Evolutionary conservation across 2,888 invertebrate species (phyloP).

Genomic region (Cylloceria caligata): DNA sequence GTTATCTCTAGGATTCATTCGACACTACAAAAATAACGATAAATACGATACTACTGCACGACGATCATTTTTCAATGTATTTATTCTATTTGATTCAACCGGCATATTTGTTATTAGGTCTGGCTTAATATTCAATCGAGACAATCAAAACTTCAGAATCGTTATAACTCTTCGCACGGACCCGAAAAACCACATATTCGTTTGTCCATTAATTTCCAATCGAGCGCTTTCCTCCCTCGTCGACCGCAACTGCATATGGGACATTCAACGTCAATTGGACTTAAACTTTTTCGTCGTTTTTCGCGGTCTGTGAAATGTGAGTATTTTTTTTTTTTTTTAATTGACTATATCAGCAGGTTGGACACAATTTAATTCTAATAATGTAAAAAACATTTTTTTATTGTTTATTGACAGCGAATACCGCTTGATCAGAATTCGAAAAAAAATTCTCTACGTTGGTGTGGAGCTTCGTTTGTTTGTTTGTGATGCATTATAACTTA

Average conservation of each 20-base stretch:
- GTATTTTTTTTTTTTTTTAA: too few relatives aligned
- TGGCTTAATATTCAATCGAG: conserved; percentile 22
- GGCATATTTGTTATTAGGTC: background rate
- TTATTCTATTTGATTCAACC: conserved; percentile 4
- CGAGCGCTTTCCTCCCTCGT: conserved; percentile 25
- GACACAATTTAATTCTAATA: background rate
- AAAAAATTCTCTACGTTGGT: background rate
- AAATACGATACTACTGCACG: background rate
- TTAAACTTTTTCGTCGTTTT: background rate
- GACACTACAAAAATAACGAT: conserved; percentile 21
- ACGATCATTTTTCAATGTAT: conserved; percentile 20
- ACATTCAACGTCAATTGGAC: background rate
- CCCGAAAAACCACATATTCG: conserved; percentile 62
- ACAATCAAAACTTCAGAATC: conserved; percentile 26
- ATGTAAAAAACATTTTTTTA: background rate
- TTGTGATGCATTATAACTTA: background rate
- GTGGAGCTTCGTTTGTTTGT: background rate
- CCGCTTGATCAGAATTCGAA: background rate
- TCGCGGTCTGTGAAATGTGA: background rate
- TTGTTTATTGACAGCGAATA: background rate
- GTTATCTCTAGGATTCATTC: background rate
- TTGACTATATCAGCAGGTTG: too few relatives aligned
- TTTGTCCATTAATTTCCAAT: conserved; percentile 63
- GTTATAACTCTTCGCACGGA: conserved; percentile 21
- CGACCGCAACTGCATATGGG: conserved; percentile 4